A percentile compares a stretch with the other conserved stretches of the same genome.
Conservation (phyloP, 2,797 vertebrate species). For the Pelochelys cantorii region DNA sequence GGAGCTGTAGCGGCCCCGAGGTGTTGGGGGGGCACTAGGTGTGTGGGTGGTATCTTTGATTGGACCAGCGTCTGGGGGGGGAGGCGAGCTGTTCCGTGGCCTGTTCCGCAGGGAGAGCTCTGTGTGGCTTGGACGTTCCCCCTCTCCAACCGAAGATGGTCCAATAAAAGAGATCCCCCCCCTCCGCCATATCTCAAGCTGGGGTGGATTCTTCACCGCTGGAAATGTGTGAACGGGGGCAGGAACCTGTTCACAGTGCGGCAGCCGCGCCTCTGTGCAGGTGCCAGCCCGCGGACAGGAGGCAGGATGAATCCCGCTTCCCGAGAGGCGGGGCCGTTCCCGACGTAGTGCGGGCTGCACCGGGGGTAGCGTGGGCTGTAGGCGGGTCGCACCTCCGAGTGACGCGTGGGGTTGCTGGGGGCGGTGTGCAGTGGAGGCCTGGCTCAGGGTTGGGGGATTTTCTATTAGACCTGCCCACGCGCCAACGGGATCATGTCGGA, state of each 20-base stretch:
- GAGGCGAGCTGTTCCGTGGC: no score
- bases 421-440: background rate
- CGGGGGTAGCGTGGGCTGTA: background rate
- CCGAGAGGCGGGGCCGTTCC: background rate
- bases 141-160: background rate
- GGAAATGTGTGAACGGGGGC: background rate
- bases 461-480: background rate
- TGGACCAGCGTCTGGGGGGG: background rate
- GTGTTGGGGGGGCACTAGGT: no score
- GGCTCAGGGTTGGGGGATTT: background rate
- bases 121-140: background rate
- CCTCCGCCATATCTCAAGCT: background rate
- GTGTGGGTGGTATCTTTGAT: background rate
- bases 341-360: background rate
- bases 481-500: background rate
- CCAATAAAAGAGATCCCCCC: background rate
- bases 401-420: background rate
- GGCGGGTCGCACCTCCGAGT: background rate
- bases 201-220: background rate
- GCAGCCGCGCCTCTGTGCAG: no score
- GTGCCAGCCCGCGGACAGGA: no score
- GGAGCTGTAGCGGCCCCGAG: no score
- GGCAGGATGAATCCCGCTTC: no score
- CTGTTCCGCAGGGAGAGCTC: background rate
- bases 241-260: no score